Base-by-base conservation (phyloP, 2,113 vertebrate genomes). In the Sturnus vulgaris region DNA sequence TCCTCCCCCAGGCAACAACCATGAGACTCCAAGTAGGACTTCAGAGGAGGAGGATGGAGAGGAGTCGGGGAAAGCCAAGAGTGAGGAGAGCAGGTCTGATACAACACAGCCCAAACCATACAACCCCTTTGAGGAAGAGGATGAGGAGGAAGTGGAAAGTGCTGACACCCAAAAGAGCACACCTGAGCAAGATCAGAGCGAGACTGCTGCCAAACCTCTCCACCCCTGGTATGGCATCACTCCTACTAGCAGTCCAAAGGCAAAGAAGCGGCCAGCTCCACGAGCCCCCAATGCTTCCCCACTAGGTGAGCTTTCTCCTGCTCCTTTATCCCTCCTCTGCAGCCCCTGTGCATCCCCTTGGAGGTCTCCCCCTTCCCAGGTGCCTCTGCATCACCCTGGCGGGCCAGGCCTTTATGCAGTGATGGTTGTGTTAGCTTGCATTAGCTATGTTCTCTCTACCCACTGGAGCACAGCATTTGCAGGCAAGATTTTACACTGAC, bases 221-320 rank as follows among this genome's bases (percentile, higher is more conserved):
- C 99, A 99, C 88, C 99, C 99, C 7, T 99, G 99, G 99, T 99
- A 99, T 0, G 97, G 98, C 93, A 99, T 99, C 98, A 98, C 98
- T n/a, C 98, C 99, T 12, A 98, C 98, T 55, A 99, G 97, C 87
- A 98, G 98, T 88, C 97, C 97, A 46, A 98, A 97, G 96, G 96
- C 82, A 7, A 99, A 99, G 98, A 99, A 99, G 83, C 98, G 99
- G 7, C 98, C 95, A 0, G 99, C 99, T 22, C 99, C 99, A 2
- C 97, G 95, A 39, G 98, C 92, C 5, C 99, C 99, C 27, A 97
- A 49, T 7, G 94, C 98, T 1, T 98, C 98, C 39, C 98, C 97
- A 0, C 95, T 98, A 7, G 97, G 98, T 98, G 96, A 98, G 98
- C 94, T 81, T 69, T 7, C 16, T 33, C 12, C 30, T 0, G 0